A percentile compares a stretch with the other conserved stretches of the same genome.
phyloP scores from a whole-genome alignment of 2,797 vertebrate species.

The Coccyzus lansbergi region DNA sequence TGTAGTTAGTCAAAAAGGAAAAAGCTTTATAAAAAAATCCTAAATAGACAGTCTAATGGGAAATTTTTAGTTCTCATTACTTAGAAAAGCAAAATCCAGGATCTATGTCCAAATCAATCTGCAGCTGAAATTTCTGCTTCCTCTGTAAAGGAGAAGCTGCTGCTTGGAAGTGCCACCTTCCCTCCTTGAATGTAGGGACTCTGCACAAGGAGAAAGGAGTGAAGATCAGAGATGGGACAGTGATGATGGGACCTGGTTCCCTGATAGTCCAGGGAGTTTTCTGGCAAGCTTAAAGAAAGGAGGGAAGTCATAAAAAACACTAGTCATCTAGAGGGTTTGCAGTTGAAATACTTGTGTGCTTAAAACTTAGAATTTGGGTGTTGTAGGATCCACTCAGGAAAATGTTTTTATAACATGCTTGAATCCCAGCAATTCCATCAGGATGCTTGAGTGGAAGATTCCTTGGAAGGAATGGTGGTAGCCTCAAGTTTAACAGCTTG shows the following conservation, averaged over 20 bases:
- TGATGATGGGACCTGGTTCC: neutral
- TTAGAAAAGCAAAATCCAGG: neutral
- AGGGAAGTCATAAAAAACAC: neutral
- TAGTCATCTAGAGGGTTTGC: neutral
- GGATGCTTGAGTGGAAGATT: neutral
- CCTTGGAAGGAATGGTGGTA: neutral
- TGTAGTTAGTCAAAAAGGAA: neutral
- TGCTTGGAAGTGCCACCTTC: neutral
- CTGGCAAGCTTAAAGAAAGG: neutral
- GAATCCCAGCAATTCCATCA: neutral
- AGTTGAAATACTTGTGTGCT: neutral
- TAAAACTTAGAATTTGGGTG: neutral
- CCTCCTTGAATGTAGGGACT: rapidly evolving
- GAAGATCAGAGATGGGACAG: neutral
- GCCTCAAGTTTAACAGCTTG: neutral
- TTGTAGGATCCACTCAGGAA: neutral
- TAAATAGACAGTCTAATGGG: neutral
- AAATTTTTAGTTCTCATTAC: neutral
- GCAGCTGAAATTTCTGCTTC: neutral
- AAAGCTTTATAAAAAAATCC: neutral
- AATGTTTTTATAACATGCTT: neutral
- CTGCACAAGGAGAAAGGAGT: neutral
- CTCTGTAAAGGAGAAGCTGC: neutral
- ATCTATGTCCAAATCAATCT: neutral
- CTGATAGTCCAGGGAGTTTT: neutral